phyloP scores from a whole-genome alignment of 2,888 invertebrate species.

The Thecocarcelia acutangulata region DNA sequence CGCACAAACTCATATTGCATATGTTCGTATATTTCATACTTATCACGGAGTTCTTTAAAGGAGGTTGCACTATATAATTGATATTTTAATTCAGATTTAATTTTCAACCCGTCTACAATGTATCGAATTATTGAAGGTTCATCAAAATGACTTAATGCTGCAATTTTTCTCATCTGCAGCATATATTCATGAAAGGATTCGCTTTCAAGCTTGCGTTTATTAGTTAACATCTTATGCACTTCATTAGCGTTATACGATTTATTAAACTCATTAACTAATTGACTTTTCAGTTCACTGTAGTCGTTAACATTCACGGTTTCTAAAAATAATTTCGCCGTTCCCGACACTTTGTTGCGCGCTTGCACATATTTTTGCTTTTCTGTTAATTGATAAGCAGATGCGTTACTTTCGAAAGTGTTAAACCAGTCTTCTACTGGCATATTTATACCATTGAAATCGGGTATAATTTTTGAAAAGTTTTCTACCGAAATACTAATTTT shows the following conservation, averaged over 20 bases:
- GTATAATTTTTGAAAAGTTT: slow-evolving; percentile 40
- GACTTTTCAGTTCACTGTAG: slow-evolving; percentile 7
- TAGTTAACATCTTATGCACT: slow-evolving; percentile 24
- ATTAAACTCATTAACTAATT: slow-evolving; percentile 25
- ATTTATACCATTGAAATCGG: slow-evolving; percentile 41
- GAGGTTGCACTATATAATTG: slow-evolving; percentile 38
- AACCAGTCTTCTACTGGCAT: slow-evolving; percentile 45
- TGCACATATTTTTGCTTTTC: slow-evolving; percentile 38
- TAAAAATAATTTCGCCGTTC: too few relatives aligned
- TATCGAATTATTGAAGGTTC: slow-evolving; percentile 17
- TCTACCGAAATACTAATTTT: slow-evolving; percentile 33
- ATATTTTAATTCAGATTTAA: slow-evolving; percentile 38
- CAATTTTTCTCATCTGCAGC: too few relatives aligned
- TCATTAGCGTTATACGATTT: slow-evolving; percentile 27
- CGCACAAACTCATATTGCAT: slow-evolving; percentile 6
- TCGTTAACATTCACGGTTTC: too few relatives aligned
- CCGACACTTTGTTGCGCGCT: slow-evolving; percentile 31
- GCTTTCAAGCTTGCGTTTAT: background rate
- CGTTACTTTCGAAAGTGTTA: slow-evolving; percentile 54
- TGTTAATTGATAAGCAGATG: slow-evolving; percentile 24
- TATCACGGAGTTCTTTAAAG: slow-evolving; percentile 23
- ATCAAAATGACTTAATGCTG: slow-evolving; percentile 16
- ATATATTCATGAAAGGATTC: too few relatives aligned
- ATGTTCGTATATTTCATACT: slow-evolving; percentile 35
- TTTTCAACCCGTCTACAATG: slow-evolving; percentile 28